These are phyloP conservation scores for Ctenomys sociabilis DNA, from an alignment of 2,113 vertebrate genomes.

Conservation along the genomic window DNA sequence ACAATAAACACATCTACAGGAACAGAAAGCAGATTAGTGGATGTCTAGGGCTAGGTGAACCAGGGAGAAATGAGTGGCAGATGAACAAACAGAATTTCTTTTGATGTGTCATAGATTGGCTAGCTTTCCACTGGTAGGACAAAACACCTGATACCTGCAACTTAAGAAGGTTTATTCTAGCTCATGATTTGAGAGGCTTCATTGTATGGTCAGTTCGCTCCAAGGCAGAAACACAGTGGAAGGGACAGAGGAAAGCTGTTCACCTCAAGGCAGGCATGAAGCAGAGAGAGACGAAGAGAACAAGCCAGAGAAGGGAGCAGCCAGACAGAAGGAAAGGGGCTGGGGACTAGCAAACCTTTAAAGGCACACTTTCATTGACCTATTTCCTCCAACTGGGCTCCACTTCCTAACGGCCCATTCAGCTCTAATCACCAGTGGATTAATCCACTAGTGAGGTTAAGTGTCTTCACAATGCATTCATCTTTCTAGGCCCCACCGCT, in stretches of 20 bases:
- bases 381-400: neutral
- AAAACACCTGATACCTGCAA: neutral
- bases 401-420: neutral
- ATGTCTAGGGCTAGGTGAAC: neutral
- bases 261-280: neutral
- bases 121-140: neutral
- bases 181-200: neutral
- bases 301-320: neutral
- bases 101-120: neutral
- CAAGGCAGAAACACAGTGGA: neutral
- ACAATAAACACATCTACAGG: neutral
- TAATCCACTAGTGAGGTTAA: neutral
- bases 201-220: neutral
- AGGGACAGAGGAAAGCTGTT: neutral
- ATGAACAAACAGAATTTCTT: neutral
- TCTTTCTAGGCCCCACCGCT: neutral
- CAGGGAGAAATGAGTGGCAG: neutral
- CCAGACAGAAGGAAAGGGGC: neutral
- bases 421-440: neutral
- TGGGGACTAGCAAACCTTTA: neutral
- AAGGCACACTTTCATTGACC: neutral
- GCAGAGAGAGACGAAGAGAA: neutral
- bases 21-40: neutral
- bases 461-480: neutral
- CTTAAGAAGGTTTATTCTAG: neutral